phyloP scores from a whole-genome alignment of 2,888 invertebrate genomes.

The Sipha maydis region DNA sequence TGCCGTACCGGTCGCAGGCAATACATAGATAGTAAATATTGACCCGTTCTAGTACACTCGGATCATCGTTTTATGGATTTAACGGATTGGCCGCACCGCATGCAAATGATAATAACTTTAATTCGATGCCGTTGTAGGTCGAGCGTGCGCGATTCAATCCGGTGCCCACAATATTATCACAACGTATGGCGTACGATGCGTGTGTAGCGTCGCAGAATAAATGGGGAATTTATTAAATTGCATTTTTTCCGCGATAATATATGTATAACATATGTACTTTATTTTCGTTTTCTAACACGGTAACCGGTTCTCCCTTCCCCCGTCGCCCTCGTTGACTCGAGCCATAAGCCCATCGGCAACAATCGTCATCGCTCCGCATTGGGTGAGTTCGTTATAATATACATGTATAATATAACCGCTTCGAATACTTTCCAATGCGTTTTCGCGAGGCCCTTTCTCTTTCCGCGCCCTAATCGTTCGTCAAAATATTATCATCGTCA shows the following conservation, averaged over 20 bases:
- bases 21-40: too few species aligned
- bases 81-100: too few species aligned
- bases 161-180: background rate
- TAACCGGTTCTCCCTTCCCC: background rate
- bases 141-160: background rate
- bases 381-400: background rate
- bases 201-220: too few species aligned
- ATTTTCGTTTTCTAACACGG: constrained; percentile 21
- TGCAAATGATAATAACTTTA: too few species aligned
- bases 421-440: constrained; percentile 15
- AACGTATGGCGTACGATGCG: too few species aligned
- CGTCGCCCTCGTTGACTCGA: background rate
- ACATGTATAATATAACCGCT: background rate
- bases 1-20: too few species aligned
- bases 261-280: too few species aligned
- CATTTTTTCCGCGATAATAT: too few species aligned
- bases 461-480: background rate
- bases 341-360: too few species aligned
- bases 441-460: constrained; percentile 27
- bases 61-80: too few species aligned
- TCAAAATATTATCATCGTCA: background rate
- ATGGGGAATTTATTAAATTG: too few species aligned
- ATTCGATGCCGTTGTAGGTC: background rate
- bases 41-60: too few species aligned
- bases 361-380: background rate